A percentile compares a stretch with the other conserved stretches of the same genome.
These are phyloP conservation scores for Cromileptes altivelis DNA, from an alignment of 2,113 vertebrate genomes.

Conservation along the genomic window DNA sequence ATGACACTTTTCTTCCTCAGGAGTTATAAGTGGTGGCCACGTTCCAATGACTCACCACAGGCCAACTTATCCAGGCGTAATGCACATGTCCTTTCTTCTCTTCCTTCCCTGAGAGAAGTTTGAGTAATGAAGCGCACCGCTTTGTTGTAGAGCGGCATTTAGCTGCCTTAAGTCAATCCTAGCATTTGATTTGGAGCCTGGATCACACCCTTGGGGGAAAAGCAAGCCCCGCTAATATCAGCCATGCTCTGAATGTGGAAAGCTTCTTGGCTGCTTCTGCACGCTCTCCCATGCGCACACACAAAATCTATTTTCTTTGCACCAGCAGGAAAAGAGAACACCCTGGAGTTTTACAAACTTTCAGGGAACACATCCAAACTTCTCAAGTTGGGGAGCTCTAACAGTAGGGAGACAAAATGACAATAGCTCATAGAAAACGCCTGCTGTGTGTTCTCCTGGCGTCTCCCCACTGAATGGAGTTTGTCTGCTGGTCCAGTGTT, in stretches of 20 bases:
- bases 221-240: constrained; percentile 63
- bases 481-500: constrained; percentile 76
- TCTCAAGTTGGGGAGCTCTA: constrained; percentile 56
- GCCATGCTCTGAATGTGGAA: constrained; percentile 65
- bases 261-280: constrained; percentile 64
- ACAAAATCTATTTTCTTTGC: constrained; percentile 62
- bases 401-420: constrained; percentile 67
- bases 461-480: constrained; percentile 73
- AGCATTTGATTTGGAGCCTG: constrained; percentile 76
- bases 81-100: constrained; percentile 55
- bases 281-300: constrained; percentile 26
- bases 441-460: constrained; percentile 56
- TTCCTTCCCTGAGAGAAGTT: constrained; percentile 52
- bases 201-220: constrained; percentile 63
- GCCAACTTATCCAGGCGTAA: constrained; percentile 55
- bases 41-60: constrained; percentile 58
- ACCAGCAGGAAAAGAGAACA: constrained; percentile 56
- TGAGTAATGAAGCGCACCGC: constrained; percentile 72
- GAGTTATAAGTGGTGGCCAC: constrained; percentile 34
- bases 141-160: constrained; percentile 64
- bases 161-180: constrained; percentile 66
- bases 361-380: constrained; percentile 61
- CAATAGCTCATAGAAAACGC: constrained; percentile 72
- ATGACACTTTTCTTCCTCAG: constrained; percentile 37
- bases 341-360: constrained; percentile 64